Conservation (phyloP, 2,113 vertebrate genomes). For the Upupa epops region DNA sequence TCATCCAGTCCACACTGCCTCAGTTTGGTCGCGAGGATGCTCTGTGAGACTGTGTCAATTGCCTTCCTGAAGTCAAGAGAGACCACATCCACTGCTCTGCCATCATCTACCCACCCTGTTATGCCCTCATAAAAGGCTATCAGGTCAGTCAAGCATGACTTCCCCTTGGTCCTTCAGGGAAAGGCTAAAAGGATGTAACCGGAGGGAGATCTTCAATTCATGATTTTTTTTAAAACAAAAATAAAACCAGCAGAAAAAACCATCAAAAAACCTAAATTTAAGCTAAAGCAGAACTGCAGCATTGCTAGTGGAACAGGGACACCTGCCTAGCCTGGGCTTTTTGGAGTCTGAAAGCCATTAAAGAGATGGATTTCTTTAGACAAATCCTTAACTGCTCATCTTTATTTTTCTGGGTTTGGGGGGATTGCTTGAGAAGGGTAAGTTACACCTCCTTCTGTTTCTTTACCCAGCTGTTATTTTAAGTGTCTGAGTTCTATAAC, state of each 20-base stretch:
- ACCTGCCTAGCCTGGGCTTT: background rate
- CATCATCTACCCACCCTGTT: too few relatives aligned
- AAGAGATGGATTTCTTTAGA: background rate
- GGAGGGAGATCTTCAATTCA: background rate
- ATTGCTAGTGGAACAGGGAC: background rate
- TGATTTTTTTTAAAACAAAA: background rate
- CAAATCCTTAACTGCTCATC: background rate
- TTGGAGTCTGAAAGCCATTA: constrained; percentile 1
- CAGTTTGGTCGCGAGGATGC: too few relatives aligned
- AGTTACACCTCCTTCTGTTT: constrained; percentile 14
- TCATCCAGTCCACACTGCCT: too few relatives aligned
- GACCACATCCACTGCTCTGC: too few relatives aligned
- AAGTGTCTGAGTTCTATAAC: constrained; percentile 16
- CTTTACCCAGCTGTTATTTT: constrained; percentile 28
- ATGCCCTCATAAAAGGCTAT: too few relatives aligned
- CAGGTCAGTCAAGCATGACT: too few relatives aligned
- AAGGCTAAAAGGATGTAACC: too few relatives aligned
- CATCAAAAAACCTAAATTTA: background rate
- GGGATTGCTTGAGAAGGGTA: background rate
- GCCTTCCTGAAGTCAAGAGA: too few relatives aligned
- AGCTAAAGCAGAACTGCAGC: background rate
- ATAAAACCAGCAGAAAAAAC: background rate
- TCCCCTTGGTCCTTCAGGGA: too few relatives aligned
- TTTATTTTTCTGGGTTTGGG: background rate
- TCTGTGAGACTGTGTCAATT: too few relatives aligned